These are phyloP conservation scores for Entelurus aequoreus DNA, from an alignment of 2,113 vertebrate genomes.

Conservation along the genomic window DNA sequence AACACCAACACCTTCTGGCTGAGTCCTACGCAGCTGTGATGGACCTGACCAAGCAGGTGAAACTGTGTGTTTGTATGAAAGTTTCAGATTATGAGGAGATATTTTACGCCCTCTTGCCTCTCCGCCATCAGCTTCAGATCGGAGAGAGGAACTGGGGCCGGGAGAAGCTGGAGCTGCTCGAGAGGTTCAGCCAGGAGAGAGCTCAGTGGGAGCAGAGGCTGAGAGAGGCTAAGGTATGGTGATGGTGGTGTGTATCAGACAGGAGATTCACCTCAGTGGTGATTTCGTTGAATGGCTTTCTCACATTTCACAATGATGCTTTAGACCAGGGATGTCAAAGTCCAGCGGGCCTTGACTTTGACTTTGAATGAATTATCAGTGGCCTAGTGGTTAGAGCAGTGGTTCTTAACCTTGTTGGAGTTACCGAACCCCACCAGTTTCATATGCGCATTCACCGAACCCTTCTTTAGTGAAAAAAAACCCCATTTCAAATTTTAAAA, in stretches of 20 bases:
- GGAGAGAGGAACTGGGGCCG: conserved; percentile 93
- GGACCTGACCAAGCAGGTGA: conserved; percentile 92
- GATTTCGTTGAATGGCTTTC: no score
- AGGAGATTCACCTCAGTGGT: no score
- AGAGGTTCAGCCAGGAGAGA: conserved; percentile 86
- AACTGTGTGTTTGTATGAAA: not conserved
- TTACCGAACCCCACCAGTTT: no score
- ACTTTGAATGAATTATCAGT: no score
- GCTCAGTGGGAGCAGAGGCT: conserved; percentile 86
- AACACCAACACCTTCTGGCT: conserved; percentile 92
- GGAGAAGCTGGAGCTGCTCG: conserved; percentile 90
- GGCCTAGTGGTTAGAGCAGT: no score
- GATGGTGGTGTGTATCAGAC: not conserved
- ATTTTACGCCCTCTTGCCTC: not conserved
- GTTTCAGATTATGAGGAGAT: not conserved
- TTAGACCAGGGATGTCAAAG: no score
- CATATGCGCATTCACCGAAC: no score
- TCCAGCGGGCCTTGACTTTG: no score
- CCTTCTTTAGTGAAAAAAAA: no score
- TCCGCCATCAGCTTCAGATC: conserved; percentile 80
- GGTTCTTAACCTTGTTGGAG: no score
- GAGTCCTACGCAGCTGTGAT: conserved; percentile 95
- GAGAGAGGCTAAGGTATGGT: conserved; percentile 66
- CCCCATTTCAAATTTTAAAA: no score
- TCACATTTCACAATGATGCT: no score